Evolutionary conservation across 2,888 invertebrate species (phyloP).

Genomic region (Campoplex capitator): DNA sequence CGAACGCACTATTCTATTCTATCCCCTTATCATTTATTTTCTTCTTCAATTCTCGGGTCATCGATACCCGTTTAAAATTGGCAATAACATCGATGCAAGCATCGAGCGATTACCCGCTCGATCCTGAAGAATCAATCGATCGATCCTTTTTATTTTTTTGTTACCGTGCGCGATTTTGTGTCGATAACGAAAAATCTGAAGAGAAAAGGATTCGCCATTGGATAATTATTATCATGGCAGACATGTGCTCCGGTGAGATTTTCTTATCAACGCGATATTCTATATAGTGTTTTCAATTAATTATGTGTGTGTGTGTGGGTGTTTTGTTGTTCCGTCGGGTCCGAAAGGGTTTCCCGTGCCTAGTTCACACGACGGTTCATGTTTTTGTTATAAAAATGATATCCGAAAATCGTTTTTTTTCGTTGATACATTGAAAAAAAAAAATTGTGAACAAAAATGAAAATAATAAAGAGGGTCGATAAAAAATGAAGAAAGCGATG

Average conservation of each 20-base stretch:
- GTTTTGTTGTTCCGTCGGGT: neutral
- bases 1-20: constrained; percentile 6
- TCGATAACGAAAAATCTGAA: neutral
- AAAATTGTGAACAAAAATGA: neutral
- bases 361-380: neutral
- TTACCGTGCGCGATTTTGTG: neutral
- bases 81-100: constrained; percentile 22
- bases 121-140: neutral
- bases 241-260: constrained; percentile 40
- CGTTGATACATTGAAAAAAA: neutral
- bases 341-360: too few species aligned
- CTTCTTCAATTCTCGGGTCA: neutral
- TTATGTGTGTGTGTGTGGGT: neutral
- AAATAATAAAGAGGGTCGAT: too few species aligned
- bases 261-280: neutral
- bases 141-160: neutral
- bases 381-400: neutral
- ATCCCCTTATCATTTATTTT: neutral
- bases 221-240: constrained; percentile 23
- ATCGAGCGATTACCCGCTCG: constrained; percentile 15
- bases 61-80: neutral
- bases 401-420: neutral
- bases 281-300: neutral
- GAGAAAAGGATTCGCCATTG: neutral
- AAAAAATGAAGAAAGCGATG: neutral